Conservation (phyloP, 2,888 invertebrate species). For the Cheilosia vulpina region DNA sequence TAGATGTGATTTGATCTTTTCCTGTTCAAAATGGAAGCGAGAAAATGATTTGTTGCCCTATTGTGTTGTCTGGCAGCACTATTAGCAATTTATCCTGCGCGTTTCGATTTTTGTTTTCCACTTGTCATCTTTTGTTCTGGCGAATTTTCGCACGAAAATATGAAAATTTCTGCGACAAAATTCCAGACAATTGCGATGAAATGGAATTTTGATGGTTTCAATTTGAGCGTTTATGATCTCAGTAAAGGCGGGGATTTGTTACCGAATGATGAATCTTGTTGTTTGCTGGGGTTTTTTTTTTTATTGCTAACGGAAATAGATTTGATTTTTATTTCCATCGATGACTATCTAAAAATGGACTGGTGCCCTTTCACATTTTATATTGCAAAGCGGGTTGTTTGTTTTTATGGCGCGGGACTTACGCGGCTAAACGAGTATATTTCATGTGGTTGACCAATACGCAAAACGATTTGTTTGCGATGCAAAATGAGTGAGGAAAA, state of each 20-base stretch:
- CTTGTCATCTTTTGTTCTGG: slow-evolving; percentile 51
- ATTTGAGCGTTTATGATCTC: slow-evolving; percentile 56
- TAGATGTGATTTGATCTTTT: slow-evolving; percentile 67
- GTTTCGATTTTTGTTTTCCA: slow-evolving; percentile 7
- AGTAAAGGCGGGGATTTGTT: slow-evolving; percentile 14
- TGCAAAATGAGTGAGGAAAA: slow-evolving; percentile 2
- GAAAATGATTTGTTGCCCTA: slow-evolving; percentile 71
- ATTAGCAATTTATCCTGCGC: slow-evolving; percentile 38
- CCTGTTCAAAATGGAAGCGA: slow-evolving; percentile 54
- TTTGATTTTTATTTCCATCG: slow-evolving; percentile 45
- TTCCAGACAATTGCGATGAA: background rate
- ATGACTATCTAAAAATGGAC: slow-evolving; percentile 33
- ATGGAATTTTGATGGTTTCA: slow-evolving; percentile 54
- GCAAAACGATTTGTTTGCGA: slow-evolving; percentile 44
- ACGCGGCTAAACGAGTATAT: slow-evolving; percentile 44
- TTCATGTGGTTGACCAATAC: slow-evolving; percentile 62
- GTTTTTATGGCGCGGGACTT: slow-evolving; percentile 46
- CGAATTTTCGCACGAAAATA: slow-evolving; percentile 38
- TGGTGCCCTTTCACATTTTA: slow-evolving; percentile 24
- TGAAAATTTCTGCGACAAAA: slow-evolving; percentile 40
- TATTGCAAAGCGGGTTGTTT: slow-evolving; percentile 25
- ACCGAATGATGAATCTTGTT: slow-evolving; percentile 5
- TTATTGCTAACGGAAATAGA: slow-evolving; percentile 25
- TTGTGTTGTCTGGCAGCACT: slow-evolving; percentile 56
- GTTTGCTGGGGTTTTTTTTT: background rate